Conservation (phyloP, 2,888 invertebrate species). For the Eupeodes latifasciatus region DNA sequence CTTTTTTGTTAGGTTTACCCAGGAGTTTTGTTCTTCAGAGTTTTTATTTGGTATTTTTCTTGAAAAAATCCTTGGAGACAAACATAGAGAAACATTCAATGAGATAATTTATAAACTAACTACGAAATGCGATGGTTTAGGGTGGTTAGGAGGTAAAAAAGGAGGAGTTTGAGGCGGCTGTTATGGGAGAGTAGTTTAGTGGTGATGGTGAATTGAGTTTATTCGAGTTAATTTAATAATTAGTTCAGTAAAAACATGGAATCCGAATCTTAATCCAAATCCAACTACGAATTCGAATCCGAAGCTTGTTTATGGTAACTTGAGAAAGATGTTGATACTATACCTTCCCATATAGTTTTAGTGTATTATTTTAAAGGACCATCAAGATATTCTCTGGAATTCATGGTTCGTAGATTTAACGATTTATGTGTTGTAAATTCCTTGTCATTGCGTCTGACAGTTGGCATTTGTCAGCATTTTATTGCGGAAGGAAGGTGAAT, state of each 20-base stretch:
- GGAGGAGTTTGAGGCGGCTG: no score
- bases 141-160: background rate
- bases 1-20: slow-evolving; percentile 31
- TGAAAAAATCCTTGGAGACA: slow-evolving; percentile 54
- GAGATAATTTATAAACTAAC: slow-evolving; percentile 14
- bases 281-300: background rate
- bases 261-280: background rate
- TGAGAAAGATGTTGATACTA: background rate
- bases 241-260: slow-evolving; percentile 56
- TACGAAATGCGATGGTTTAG: background rate
- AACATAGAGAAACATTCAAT: slow-evolving; percentile 35
- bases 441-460: slow-evolving; percentile 48
- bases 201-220: slow-evolving; percentile 59
- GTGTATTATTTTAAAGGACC: slow-evolving; percentile 25
- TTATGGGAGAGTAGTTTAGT: background rate
- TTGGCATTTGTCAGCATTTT: slow-evolving; percentile 55
- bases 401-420: slow-evolving; percentile 63
- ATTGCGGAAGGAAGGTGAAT: slow-evolving; percentile 43
- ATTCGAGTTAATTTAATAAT: slow-evolving; percentile 73
- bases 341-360: no score
- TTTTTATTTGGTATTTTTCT: slow-evolving; percentile 38
- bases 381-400: slow-evolving; percentile 36
- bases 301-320: slow-evolving; percentile 46
- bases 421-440: slow-evolving; percentile 66
- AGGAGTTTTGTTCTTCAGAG: slow-evolving; percentile 47